phyloP scores from a whole-genome alignment of 2,888 invertebrate genomes.

The Diaprepes abbreviatus region DNA sequence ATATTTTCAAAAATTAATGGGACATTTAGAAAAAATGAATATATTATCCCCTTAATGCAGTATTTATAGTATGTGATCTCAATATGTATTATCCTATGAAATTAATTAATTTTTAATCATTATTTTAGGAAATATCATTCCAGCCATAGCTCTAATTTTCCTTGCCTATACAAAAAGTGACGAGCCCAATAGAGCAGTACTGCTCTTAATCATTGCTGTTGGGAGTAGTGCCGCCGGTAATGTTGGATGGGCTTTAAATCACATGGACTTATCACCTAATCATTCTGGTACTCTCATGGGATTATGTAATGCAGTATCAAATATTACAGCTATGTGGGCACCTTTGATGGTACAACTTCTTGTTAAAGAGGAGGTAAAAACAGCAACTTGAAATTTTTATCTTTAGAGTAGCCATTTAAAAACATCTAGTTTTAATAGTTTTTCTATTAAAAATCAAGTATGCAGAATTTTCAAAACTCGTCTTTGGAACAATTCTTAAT shows the following conservation, averaged over 20 bases:
- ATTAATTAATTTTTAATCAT: not conserved
- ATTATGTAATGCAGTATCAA: conserved; percentile 82
- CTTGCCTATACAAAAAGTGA: conserved; percentile 71
- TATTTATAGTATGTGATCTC: too few species aligned
- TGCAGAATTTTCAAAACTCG: too few species aligned
- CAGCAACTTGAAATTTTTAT: conserved; percentile 60
- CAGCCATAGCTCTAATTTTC: conserved; percentile 76
- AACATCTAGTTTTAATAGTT: too few species aligned
- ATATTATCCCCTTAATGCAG: too few species aligned
- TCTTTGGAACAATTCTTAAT: too few species aligned
- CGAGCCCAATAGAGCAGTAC: conserved; percentile 72
- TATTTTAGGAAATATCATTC: conserved; percentile 68
- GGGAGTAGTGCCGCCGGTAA: conserved; percentile 81
- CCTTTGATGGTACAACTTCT: conserved; percentile 80
- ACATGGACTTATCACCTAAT: conserved; percentile 87
- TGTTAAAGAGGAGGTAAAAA: conserved; percentile 77
- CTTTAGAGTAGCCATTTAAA: too few species aligned
- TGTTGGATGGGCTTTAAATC: conserved; percentile 82
- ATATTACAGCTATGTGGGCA: conserved; percentile 82
- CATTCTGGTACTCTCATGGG: conserved; percentile 88
- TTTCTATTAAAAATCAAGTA: too few species aligned
- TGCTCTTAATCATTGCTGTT: conserved; percentile 78
- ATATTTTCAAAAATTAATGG: too few species aligned
- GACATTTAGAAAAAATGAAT: too few species aligned
- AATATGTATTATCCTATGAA: too few species aligned